Evolutionary conservation across 2,797 vertebrate species (phyloP), one percentile per base, ranked within the genome.

Genomic region (Chelmon rostratus): DNA sequence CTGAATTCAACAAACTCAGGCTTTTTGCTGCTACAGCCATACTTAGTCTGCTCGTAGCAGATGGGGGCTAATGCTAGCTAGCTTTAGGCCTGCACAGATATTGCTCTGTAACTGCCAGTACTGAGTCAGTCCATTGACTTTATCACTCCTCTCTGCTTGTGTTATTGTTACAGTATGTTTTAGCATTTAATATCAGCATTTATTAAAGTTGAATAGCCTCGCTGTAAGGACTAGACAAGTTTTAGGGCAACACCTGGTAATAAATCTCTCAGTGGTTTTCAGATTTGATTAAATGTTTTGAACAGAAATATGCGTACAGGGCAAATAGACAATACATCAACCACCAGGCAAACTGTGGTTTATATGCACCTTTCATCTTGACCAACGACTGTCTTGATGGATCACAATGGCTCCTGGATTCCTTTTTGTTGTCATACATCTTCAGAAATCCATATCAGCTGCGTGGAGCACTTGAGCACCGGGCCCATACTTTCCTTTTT

Each of bases 281-380:
- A 59, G 31, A 3, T 54, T 53, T 56, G 35, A 61, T 53, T 10
- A n/a, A 72, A 18, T 23, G 2, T 28, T 68, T 77, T 64, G 46
- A 54, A 13, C 23, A 38, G 5, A 79, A 65, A 61, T 3, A 73
- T 59, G 46, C 63, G 66, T 2, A 21, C 8, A 16, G 44, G n/a
- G 56, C 31, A 62, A n/a, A 19, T 70, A 69, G 35, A 38, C 5
- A 78, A 67, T 4, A 13, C 21, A 42, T 73, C 12, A 78, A 40
- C 65, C 50, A 76, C 50, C 0, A 33, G 8, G 21, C 12, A 42
- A 42, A 40, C 49, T 61, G 16, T 11, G 23, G 42, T 59, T 52
- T n/a, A 31, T 58, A 16, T 38, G 25, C 19, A 50, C 35, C 3
- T 66, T 53, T 69, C 28, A 65, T 42, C 28, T 16, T 40, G 40